Conservation (phyloP, 2,113 vertebrate genomes). For the Panurus biarmicus region DNA sequence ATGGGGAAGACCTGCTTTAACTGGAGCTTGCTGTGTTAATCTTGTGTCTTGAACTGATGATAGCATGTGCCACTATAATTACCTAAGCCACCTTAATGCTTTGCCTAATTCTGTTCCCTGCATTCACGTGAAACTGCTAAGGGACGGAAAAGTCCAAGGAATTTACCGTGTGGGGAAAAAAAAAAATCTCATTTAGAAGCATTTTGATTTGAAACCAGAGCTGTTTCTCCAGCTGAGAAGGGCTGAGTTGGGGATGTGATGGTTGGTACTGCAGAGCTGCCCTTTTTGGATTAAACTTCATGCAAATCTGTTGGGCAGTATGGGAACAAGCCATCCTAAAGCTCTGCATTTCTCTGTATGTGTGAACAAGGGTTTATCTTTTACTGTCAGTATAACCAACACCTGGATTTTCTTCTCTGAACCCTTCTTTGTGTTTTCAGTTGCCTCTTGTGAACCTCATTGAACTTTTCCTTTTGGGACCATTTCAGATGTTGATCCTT, state of each 20-base stretch:
- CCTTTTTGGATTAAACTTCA: not conserved
- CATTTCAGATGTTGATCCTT: not conserved
- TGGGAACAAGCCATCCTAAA: not conserved
- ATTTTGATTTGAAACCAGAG: conserved; percentile 2
- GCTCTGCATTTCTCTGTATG: not conserved
- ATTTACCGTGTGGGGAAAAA: conserved; percentile 11
- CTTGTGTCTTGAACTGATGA: conserved; percentile 51
- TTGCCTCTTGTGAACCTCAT: not conserved
- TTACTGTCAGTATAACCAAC: not conserved
- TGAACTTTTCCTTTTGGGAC: not conserved
- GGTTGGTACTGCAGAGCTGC: not conserved
- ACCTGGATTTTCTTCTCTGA: not conserved
- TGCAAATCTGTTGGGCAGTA: not conserved
- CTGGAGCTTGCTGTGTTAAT: conserved; percentile 44
- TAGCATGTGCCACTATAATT: conserved; percentile 61
- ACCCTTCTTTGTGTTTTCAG: not conserved
- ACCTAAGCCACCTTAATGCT: conserved; percentile 61
- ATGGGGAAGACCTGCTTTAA: conserved; percentile 15
- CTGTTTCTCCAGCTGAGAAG: not conserved
- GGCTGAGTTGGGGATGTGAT: not conserved
- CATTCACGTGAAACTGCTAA: conserved; percentile 61
- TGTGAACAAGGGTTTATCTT: not conserved
- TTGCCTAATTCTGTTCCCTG: conserved; percentile 46
- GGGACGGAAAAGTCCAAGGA: conserved; percentile 38
- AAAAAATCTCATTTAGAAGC: not conserved